These are phyloP conservation scores for Branchellion lobata DNA, from an alignment of 2,888 invertebrate genomes.

Conservation along the genomic window DNA sequence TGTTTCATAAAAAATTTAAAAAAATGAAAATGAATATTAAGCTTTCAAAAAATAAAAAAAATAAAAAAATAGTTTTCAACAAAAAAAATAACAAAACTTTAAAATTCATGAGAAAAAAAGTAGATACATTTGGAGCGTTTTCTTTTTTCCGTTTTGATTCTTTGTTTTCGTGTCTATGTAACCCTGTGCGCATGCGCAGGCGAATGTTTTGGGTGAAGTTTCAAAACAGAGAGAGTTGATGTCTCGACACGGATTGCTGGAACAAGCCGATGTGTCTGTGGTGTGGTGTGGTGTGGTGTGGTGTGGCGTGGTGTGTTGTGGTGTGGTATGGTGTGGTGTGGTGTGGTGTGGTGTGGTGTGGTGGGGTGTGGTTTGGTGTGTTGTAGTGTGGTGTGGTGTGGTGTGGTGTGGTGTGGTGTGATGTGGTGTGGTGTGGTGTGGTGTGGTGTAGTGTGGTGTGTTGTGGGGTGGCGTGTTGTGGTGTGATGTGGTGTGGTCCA, in stretches of 20 bases:
- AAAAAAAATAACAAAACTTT: too few relatives aligned
- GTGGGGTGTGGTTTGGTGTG: not conserved
- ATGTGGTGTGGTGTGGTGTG: not conserved
- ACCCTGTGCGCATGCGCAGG: constrained; percentile 13
- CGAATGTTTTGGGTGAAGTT: not conserved
- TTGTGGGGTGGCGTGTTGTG: not conserved
- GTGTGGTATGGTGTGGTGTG: not conserved
- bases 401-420: too few relatives aligned
- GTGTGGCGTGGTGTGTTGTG: not conserved
- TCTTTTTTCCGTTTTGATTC: not conserved
- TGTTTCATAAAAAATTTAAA: too few relatives aligned
- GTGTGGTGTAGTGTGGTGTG: not conserved
- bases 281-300: not conserved
- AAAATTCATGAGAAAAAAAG: too few relatives aligned
- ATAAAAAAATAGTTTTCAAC: too few relatives aligned
- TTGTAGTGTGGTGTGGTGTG: not conserved
- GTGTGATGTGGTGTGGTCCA: too few relatives aligned
- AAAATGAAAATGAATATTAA: too few relatives aligned
- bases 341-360: not conserved
- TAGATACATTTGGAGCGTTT: too few relatives aligned
- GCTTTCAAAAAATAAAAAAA: too few relatives aligned
- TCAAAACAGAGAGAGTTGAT: constrained; percentile 33
- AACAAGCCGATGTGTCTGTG: not conserved
- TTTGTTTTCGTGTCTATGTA: not conserved
- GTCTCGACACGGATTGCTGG: not conserved